Evolutionary conservation across 2,797 vertebrate genomes (phyloP).

Genomic region (Cetoscarus ocellatus): DNA sequence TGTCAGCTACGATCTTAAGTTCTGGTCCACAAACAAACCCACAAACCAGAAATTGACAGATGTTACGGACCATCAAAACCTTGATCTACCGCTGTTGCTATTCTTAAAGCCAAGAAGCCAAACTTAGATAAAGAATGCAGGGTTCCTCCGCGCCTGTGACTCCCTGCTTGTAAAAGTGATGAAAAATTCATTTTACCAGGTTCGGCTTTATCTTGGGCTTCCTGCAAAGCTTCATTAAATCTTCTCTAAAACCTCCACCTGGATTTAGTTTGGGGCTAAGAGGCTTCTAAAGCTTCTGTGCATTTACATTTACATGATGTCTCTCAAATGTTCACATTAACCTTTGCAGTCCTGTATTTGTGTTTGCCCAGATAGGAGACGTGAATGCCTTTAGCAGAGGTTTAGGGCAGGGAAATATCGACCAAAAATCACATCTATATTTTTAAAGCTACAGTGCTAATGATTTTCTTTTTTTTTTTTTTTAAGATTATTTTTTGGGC

Average conservation of each 20-base stretch:
- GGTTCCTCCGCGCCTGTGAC: constrained; percentile 29
- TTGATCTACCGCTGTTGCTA: constrained; percentile 4
- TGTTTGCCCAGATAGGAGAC: too few relatives aligned
- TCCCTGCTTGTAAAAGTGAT: constrained; percentile 49
- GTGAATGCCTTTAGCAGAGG: too few relatives aligned
- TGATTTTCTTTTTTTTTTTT: too few relatives aligned
- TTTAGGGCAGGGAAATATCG: too few relatives aligned
- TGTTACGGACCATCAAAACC: constrained; percentile 7
- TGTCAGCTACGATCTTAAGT: not conserved
- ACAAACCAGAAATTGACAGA: not conserved
- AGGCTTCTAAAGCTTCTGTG: not conserved
- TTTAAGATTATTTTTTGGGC: too few relatives aligned
- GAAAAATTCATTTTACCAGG: constrained; percentile 62
- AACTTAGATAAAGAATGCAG: constrained; percentile 32
- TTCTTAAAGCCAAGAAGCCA: constrained; percentile 8
- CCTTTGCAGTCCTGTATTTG: not conserved
- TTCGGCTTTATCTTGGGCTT: constrained; percentile 54
- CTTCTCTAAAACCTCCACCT: constrained; percentile 41
- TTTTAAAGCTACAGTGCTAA: too few relatives aligned
- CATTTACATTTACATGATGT: constrained; percentile 15
- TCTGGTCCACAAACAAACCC: not conserved
- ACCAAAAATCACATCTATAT: too few relatives aligned
- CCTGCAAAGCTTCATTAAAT: constrained; percentile 55
- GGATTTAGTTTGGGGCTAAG: constrained; percentile 23
- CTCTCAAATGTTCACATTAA: constrained; percentile 1